Evolutionary conservation across 2,888 invertebrate genomes (phyloP).

Genomic region (Phlogophora meticulosa): DNA sequence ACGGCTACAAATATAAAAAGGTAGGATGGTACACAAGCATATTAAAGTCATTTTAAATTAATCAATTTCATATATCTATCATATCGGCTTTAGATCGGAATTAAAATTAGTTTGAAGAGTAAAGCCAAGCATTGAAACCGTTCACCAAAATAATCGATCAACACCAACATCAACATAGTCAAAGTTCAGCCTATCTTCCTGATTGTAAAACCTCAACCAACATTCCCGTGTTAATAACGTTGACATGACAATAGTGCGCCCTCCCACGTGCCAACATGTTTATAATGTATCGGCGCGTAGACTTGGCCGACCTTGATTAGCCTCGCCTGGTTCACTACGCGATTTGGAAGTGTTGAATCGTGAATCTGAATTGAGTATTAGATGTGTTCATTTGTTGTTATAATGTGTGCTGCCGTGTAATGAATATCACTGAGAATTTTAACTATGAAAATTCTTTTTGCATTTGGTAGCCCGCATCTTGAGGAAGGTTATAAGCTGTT

Average conservation of each 20-base stretch:
- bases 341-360: constrained; percentile 78
- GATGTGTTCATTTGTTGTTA: constrained; percentile 63
- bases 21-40: no score
- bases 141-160: constrained; percentile 6
- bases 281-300: constrained; percentile 42
- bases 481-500: no score
- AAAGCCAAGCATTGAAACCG: not conserved
- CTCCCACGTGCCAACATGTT: constrained; percentile 29
- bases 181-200: constrained; percentile 18
- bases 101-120: no score
- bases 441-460: not conserved
- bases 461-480: no score
- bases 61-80: no score
- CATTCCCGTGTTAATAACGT: constrained; percentile 36
- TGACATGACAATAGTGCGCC: constrained; percentile 32
- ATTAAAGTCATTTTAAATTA: no score
- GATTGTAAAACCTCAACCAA: constrained; percentile 42
- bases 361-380: constrained; percentile 70
- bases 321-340: constrained; percentile 77
- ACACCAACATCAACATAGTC: not conserved
- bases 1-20: no score
- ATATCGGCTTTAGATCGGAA: no score
- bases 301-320: constrained; percentile 70
- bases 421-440: not conserved
- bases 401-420: constrained; percentile 9